phyloP scores from a whole-genome alignment of 1,140 invertebrate genomes.

The Asbolus verrucosus region DNA sequence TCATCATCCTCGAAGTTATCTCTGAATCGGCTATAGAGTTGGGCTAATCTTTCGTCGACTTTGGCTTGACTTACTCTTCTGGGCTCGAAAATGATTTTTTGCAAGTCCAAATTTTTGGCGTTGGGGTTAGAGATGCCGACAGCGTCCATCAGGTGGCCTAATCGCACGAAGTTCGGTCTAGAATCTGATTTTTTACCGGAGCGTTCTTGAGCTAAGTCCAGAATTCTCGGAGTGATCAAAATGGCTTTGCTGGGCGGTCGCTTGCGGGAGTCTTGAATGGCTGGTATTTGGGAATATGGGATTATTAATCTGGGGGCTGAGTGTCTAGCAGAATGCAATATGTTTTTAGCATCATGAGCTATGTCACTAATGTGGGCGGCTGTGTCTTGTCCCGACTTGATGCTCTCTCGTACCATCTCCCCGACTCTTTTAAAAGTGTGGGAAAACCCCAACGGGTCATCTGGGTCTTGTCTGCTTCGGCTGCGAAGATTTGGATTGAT shows the following conservation, averaged over 20 bases:
- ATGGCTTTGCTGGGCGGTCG: slow-evolving; percentile 45
- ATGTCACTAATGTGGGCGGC: slow-evolving; percentile 55
- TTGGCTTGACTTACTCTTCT: slow-evolving; percentile 4
- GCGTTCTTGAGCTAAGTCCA: slow-evolving; percentile 51
- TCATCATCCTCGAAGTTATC: slow-evolving; percentile 44
- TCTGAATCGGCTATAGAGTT: background rate
- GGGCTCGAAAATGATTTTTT: slow-evolving; percentile 48
- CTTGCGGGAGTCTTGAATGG: slow-evolving; percentile 24
- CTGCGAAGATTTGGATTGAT: background rate
- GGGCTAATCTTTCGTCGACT: background rate
- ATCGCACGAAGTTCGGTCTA: slow-evolving; percentile 46
- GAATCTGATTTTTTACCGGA: background rate
- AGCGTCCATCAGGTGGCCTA: slow-evolving; percentile 53
- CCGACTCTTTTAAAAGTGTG: slow-evolving; percentile 47
- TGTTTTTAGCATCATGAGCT: slow-evolving; percentile 56
- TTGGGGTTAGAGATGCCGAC: slow-evolving; percentile 52
- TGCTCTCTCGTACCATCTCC: slow-evolving; percentile 52
- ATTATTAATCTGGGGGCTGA: slow-evolving; percentile 51
- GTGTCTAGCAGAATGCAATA: slow-evolving; percentile 45
- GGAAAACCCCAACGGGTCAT: slow-evolving; percentile 3
- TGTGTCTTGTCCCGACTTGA: slow-evolving; percentile 57
- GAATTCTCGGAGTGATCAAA: slow-evolving; percentile 57
- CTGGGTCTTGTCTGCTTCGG: background rate
- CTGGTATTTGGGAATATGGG: slow-evolving; percentile 47
- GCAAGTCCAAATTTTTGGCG: slow-evolving; percentile 27